Evolutionary conservation across 2,888 invertebrate genomes (phyloP).

Genomic region (Meiosimyza platycephala): DNA sequence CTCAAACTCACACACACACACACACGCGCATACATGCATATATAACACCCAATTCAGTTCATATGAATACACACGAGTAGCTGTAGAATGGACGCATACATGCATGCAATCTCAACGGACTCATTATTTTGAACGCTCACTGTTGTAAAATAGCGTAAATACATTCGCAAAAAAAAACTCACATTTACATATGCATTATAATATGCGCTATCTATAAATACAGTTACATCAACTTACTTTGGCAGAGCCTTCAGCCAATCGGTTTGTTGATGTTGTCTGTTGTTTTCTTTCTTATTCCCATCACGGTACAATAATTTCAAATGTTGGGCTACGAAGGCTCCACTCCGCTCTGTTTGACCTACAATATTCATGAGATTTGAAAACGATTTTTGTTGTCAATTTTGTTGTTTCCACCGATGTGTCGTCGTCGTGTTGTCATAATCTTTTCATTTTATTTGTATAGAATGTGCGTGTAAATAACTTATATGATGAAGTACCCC

Average conservation of each 20-base stretch:
- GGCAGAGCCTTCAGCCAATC: no score
- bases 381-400: not conserved
- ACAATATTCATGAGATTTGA: conserved; percentile 20
- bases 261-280: not conserved
- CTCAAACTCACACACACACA: not conserved
- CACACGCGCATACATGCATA: not conserved
- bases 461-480: no score
- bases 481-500: no score
- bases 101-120: conserved; percentile 5
- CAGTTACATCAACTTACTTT: no score
- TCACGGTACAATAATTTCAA: not conserved
- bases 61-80: no score
- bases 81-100: no score
- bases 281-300: not conserved
- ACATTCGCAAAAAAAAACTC: not conserved
- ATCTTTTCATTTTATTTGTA: not conserved
- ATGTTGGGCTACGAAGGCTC: not conserved
- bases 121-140: conserved; percentile 18
- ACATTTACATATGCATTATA: not conserved
- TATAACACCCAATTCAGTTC: not conserved
- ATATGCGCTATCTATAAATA: no score
- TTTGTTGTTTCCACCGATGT: no score
- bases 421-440: not conserved
- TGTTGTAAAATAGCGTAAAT: not conserved
- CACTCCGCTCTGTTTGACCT: not conserved